Evolutionary conservation across 2,113 vertebrate genomes (phyloP), one percentile per base, ranked within the genome.

Genomic region (Nanorana parkeri): DNA sequence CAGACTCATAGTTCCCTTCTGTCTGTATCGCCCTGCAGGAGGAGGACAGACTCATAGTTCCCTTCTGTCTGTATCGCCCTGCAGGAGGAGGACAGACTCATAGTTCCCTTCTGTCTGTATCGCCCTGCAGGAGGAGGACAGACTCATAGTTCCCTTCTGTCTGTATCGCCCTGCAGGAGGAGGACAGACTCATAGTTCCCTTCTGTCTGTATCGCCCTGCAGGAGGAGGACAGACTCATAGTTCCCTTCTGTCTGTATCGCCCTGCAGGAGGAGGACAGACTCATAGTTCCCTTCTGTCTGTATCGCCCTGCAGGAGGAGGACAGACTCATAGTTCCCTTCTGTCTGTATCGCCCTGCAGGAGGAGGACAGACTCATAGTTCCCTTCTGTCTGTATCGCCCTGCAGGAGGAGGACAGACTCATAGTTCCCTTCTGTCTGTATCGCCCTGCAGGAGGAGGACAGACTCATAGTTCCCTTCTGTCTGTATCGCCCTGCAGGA

Each of bases 231-330:
- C 41, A 54, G 54, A 54, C 68, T 54, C n/a, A 20, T 15, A 51
- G 67, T 51, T 56, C 69, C 52, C 24, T 19, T 73, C 2, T 17
- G 29, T 17, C n/a, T n/a, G n/a, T n/a, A n/a, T n/a, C n/a, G n/a
- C n/a, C 51, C 68, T 28, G 68, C 51, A 72, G 68, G 23, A 17
- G 71, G 71, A 56, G 71, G 26, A 47, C 41, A 54, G 54, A 54
- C 68, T 54, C n/a, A 20, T 15, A 51, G 67, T 51, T 56, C 69
- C 52, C 24, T 19, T 73, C 2, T 17, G 29, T 17, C n/a, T n/a
- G n/a, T n/a, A n/a, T n/a, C n/a, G n/a, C n/a, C 51, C 68, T 28
- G 68, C 51, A 72, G 68, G 23, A 17, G 71, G 71, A 56, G 71
- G 26, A 47, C 41, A 54, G 54, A 54, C 68, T 54, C n/a, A 20